These are phyloP conservation scores for Harpalus rubripes DNA, from an alignment of 2,888 invertebrate genomes.

Conservation along the genomic window DNA sequence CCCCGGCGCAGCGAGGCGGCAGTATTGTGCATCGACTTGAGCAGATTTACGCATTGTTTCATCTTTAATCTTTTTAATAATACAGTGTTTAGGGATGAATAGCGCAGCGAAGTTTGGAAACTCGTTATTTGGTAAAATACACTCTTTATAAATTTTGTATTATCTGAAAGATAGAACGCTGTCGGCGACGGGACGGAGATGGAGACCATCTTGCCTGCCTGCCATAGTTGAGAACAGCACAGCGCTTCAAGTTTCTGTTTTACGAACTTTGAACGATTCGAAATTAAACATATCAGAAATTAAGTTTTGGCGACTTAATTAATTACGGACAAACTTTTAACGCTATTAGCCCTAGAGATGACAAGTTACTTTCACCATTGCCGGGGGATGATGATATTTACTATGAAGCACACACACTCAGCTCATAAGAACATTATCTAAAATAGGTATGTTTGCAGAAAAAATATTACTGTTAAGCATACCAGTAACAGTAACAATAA, in stretches of 20 bases:
- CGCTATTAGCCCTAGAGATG: slow-evolving; percentile 48
- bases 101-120: slow-evolving; percentile 55
- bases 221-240: slow-evolving; percentile 11
- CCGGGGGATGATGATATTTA: not conserved
- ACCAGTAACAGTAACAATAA: too few relatives aligned
- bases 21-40: slow-evolving; percentile 37
- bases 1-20: not conserved
- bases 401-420: not conserved
- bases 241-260: slow-evolving; percentile 42
- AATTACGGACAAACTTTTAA: slow-evolving; percentile 48
- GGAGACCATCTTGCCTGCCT: slow-evolving; percentile 20
- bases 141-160: slow-evolving; percentile 63
- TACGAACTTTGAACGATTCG: slow-evolving; percentile 46
- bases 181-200: slow-evolving; percentile 18
- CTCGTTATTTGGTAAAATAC: slow-evolving; percentile 60
- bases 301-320: slow-evolving; percentile 61
- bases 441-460: too few relatives aligned
- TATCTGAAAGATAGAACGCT: slow-evolving; percentile 52
- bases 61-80: slow-evolving; percentile 59
- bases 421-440: too few relatives aligned
- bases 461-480: too few relatives aligned
- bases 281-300: slow-evolving; percentile 61
- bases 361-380: slow-evolving; percentile 30
- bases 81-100: slow-evolving; percentile 58
- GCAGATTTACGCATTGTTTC: slow-evolving; percentile 52